These are phyloP conservation scores for Biston betularia DNA, from an alignment of 2,888 invertebrate genomes.

Conservation along the genomic window DNA sequence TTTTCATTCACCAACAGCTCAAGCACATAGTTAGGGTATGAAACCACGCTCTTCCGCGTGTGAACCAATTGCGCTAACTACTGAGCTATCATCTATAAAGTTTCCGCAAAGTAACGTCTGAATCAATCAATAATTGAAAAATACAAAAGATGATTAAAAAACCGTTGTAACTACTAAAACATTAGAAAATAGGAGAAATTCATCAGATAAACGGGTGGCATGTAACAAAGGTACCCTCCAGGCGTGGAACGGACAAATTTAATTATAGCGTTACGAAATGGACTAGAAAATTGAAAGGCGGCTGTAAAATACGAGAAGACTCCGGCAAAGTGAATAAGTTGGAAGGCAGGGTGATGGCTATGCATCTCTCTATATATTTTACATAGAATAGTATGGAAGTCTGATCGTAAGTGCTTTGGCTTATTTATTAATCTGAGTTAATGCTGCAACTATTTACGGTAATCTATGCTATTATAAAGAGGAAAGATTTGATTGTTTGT, in stretches of 20 bases:
- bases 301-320: slow-evolving; percentile 54
- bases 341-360: not conserved
- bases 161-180: not conserved
- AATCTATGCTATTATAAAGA: no score
- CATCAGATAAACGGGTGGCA: slow-evolving; percentile 54
- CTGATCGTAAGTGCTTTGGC: no score
- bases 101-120: no score
- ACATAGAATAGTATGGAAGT: no score
- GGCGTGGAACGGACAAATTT: slow-evolving; percentile 71
- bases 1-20: no score
- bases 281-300: slow-evolving; percentile 79
- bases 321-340: slow-evolving; percentile 1
- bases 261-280: slow-evolving; percentile 79
- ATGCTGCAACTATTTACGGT: no score
- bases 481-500: no score
- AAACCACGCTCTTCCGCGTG: no score
- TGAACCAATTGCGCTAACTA: no score
- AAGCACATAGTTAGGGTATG: no score
- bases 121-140: not conserved
- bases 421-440: no score
- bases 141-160: not conserved
- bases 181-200: slow-evolving; percentile 33
- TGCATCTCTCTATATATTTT: not conserved
- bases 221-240: slow-evolving; percentile 54
- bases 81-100: no score